A percentile compares a stretch with the other conserved stretches of the same genome.
Evolutionary conservation across 1,140 invertebrate genomes (phyloP).

Genomic region (Neuroterus valhalla): DNA sequence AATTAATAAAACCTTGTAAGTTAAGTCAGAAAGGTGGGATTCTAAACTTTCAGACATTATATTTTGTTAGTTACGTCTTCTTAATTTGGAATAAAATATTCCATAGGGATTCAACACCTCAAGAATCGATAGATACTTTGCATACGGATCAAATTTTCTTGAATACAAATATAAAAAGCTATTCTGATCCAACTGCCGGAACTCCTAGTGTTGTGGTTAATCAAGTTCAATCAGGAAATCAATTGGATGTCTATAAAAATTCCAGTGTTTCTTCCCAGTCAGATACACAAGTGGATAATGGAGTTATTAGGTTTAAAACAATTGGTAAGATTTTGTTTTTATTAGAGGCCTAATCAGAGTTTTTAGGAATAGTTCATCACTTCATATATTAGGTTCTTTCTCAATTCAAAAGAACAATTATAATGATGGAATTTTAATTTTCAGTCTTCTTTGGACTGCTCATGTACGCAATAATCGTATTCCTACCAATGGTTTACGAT

Average conservation of each 20-base stretch:
- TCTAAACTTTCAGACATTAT: neutral
- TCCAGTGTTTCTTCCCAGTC: constrained; percentile 34
- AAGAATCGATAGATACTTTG: constrained; percentile 33
- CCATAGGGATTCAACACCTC: neutral
- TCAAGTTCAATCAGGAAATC: constrained; percentile 23
- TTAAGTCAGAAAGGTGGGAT: constrained; percentile 25
- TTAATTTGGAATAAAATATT: neutral
- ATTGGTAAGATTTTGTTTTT: constrained; percentile 48
- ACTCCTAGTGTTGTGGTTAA: constrained; percentile 36
- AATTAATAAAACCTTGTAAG: constrained; percentile 64
- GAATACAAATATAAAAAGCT: constrained; percentile 44
- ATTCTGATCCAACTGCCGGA: constrained; percentile 33
- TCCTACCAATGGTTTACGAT: constrained; percentile 63
- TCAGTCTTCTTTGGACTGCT: constrained; percentile 60
- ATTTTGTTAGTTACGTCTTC: neutral
- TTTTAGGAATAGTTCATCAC: too few species aligned
- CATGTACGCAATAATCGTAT: constrained; percentile 59
- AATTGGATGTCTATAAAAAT: constrained; percentile 34
- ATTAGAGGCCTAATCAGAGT: neutral
- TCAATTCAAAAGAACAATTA: too few species aligned
- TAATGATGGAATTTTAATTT: constrained; percentile 14
- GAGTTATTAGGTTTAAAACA: constrained; percentile 52
- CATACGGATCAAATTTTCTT: constrained; percentile 41
- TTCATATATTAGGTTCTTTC: too few species aligned
- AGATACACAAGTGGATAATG: constrained; percentile 43